phyloP scores from a whole-genome alignment of 30 jellyfish, hydroid and myxozoan species.

The Nemopilema nomurai region DNA sequence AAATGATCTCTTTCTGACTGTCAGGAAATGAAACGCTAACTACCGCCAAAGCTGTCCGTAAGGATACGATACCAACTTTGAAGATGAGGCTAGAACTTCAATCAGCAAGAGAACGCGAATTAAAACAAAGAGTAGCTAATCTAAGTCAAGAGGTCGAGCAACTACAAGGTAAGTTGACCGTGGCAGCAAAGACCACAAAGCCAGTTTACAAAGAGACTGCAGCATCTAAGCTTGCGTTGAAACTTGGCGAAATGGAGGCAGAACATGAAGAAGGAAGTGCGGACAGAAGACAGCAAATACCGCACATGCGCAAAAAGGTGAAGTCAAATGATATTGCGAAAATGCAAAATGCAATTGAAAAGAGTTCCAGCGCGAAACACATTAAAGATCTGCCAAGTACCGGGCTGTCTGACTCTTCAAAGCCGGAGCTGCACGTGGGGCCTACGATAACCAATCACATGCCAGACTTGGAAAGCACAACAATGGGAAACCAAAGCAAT shows the following conservation, averaged over 20 bases:
- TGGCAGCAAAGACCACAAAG: conserved; percentile 7
- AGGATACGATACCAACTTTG: conserved; percentile 55
- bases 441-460: conserved; percentile 10
- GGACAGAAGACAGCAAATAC: conserved; percentile 23
- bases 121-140: conserved; percentile 51
- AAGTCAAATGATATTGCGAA: conserved; percentile 37
- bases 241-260: conserved; percentile 61
- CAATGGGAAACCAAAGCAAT: neutral
- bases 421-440: conserved; percentile 23
- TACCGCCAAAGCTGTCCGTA: conserved; percentile 46
- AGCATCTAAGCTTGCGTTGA: conserved; percentile 56
- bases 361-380: neutral
- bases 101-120: conserved; percentile 37
- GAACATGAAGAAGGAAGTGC: neutral
- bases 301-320: conserved; percentile 49
- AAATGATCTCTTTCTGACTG: neutral
- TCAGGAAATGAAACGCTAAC: conserved; percentile 7
- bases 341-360: conserved; percentile 41
- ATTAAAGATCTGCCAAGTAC: conserved; percentile 1
- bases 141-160: conserved; percentile 46
- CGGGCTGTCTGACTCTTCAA: neutral
- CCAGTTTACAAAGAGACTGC: conserved; percentile 40
- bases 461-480: conserved; percentile 28
- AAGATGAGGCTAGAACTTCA: conserved; percentile 31
- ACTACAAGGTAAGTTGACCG: conserved; percentile 19